phyloP scores from a whole-genome alignment of 2,888 invertebrate species.

The Eupeodes latifasciatus region DNA sequence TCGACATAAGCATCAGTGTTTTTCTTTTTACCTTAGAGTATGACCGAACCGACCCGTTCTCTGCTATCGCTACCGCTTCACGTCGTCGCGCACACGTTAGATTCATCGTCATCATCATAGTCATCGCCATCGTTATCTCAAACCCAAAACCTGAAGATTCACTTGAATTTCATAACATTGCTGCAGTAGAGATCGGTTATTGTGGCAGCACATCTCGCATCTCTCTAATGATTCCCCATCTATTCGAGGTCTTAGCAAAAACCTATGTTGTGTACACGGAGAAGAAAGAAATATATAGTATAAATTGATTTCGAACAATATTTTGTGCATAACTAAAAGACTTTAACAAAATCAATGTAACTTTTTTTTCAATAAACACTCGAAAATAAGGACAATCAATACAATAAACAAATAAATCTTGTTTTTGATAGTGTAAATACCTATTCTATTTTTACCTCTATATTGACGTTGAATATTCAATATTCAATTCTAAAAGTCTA shows the following conservation, averaged over 20 bases:
- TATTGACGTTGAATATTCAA: no score
- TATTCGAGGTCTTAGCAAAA: background rate
- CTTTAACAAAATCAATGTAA: no score
- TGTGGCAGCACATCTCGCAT: background rate
- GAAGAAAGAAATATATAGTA: background rate
- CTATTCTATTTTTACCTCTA: no score
- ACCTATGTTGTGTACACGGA: conserved; percentile 4
- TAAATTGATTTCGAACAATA: background rate
- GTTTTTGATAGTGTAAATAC: no score
- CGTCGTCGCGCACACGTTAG: no score
- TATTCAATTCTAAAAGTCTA: no score
- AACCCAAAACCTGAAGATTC: conserved; percentile 64
- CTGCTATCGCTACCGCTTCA: no score
- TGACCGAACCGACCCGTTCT: background rate
- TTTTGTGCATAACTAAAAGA: background rate
- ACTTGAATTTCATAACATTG: conserved; percentile 67
- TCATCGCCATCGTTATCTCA: conserved; percentile 17
- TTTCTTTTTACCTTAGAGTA: conserved; percentile 11
- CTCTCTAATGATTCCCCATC: conserved; percentile 35
- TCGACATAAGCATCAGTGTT: conserved; percentile 51
- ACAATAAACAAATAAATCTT: no score
- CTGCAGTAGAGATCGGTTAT: background rate
- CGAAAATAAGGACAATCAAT: no score
- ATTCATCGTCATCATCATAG: no score
- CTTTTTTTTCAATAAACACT: no score